Percentiles rank a stretch among this genome's conserved stretches.
phyloP scores from a whole-genome alignment of 2,113 vertebrate species.

The Globicephala melas region DNA sequence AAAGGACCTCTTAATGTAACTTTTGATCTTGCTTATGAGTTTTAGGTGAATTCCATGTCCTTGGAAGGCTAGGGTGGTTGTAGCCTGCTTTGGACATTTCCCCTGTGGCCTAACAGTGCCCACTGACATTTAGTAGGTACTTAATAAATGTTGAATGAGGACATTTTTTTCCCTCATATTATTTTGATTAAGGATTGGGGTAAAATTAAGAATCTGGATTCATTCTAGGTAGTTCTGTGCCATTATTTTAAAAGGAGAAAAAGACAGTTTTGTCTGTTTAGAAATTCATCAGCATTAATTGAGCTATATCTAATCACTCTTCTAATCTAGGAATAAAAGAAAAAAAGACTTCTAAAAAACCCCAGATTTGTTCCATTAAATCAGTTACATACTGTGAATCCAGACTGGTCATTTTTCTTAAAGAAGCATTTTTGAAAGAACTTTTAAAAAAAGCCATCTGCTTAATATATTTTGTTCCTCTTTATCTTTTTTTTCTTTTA shows the following conservation, averaged over 20 bases:
- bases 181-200: not conserved
- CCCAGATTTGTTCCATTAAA: conserved; percentile 5
- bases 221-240: conserved; percentile 5
- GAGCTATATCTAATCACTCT: conserved; percentile 10
- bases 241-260: conserved; percentile 14
- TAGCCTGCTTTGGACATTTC: not conserved
- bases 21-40: not conserved
- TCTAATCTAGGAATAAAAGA: not conserved
- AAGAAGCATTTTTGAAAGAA: conserved; percentile 39
- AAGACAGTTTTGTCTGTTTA: conserved; percentile 44
- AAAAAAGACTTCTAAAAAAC: not conserved
- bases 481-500: not conserved
- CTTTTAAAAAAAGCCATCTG: not conserved
- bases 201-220: conserved; percentile 20
- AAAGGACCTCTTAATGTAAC: not conserved
- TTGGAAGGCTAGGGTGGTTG: not conserved
- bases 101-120: not conserved
- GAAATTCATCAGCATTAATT: conserved; percentile 31
- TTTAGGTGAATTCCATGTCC: not conserved
- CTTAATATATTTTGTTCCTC: not conserved
- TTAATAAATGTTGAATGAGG: not conserved
- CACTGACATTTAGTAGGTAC: not conserved
- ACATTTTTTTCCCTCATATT: not conserved
- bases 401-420: conserved; percentile 44
- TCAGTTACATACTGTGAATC: conserved; percentile 13